Percentiles rank a stretch among this genome's conserved stretches.
These are phyloP conservation scores for Papilio protenor DNA, from an alignment of 2,888 invertebrate species.

Conservation along the genomic window DNA sequence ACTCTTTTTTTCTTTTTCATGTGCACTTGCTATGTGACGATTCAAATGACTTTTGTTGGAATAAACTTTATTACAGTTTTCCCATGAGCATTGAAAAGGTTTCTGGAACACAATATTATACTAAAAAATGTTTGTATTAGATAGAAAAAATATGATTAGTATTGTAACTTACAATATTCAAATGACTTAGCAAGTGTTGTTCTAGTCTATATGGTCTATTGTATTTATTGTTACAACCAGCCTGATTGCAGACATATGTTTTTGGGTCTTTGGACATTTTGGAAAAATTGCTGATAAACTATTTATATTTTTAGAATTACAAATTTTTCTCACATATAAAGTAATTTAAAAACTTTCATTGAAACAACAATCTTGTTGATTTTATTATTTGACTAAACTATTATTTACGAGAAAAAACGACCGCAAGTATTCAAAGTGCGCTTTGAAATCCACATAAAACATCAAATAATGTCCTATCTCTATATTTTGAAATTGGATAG, in stretches of 20 bases:
- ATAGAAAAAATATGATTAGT: neutral
- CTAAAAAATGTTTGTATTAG: neutral
- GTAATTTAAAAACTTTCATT: neutral
- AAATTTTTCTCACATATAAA: neutral
- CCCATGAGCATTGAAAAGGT: conserved; percentile 83
- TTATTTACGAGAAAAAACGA: neutral
- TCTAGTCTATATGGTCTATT: conserved; percentile 81
- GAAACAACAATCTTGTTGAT: neutral
- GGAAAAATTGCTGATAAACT: neutral
- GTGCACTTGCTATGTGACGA: conserved; percentile 81
- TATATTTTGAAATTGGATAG: too few relatives aligned
- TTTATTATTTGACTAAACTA: neutral
- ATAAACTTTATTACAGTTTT: conserved; percentile 86
- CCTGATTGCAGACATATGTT: conserved; percentile 71
- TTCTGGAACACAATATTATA: conserved; percentile 70
- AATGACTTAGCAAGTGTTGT: conserved; percentile 83
- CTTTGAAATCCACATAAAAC: neutral
- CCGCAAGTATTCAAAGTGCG: neutral
- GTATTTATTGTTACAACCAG: conserved; percentile 79
- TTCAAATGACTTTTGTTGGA: conserved; percentile 85
- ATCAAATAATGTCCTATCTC: too few relatives aligned
- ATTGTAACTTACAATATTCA: conserved; percentile 79
- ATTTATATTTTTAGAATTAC: neutral
- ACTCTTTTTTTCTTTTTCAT: conserved; percentile 64
- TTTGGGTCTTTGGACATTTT: conserved; percentile 50